phyloP scores from a whole-genome alignment of 2,888 invertebrate species.

The Caenorhabditis auriculariae region DNA sequence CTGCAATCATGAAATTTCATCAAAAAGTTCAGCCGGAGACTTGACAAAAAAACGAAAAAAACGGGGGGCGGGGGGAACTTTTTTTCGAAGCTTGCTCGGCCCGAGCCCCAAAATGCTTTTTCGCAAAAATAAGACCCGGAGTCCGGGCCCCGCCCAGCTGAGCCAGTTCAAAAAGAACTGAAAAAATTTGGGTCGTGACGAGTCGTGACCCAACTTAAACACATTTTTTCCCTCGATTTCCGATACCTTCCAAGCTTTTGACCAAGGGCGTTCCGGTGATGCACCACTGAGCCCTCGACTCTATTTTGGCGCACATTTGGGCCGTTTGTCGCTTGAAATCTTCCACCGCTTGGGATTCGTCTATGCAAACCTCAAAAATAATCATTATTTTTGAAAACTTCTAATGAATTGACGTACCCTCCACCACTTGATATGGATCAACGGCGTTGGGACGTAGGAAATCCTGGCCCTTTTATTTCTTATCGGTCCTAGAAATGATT shows the following conservation, averaged over 20 bases:
- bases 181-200: too few species aligned
- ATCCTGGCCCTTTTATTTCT: background rate
- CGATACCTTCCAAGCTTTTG: conserved; percentile 70
- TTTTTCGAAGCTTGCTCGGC: too few species aligned
- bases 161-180: too few species aligned
- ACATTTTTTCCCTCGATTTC: too few species aligned
- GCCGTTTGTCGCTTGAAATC: conserved; percentile 70
- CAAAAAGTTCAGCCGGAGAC: too few species aligned
- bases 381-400: background rate
- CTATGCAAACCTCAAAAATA: conserved; percentile 63
- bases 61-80: too few species aligned
- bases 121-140: too few species aligned
- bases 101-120: too few species aligned
- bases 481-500: background rate
- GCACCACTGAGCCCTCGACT: conserved; percentile 74
- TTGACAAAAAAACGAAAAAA: too few species aligned
- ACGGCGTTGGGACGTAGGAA: conserved; percentile 69
- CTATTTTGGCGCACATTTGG: conserved; percentile 71
- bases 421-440: conserved; percentile 77
- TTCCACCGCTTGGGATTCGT: conserved; percentile 82
- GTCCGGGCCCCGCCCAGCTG: too few species aligned
- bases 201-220: too few species aligned
- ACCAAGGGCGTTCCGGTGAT: conserved; percentile 77
- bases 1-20: too few species aligned
- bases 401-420: conserved; percentile 66